These are phyloP conservation scores for Papilio demoleus DNA, from an alignment of 2,888 invertebrate species.

Conservation along the genomic window DNA sequence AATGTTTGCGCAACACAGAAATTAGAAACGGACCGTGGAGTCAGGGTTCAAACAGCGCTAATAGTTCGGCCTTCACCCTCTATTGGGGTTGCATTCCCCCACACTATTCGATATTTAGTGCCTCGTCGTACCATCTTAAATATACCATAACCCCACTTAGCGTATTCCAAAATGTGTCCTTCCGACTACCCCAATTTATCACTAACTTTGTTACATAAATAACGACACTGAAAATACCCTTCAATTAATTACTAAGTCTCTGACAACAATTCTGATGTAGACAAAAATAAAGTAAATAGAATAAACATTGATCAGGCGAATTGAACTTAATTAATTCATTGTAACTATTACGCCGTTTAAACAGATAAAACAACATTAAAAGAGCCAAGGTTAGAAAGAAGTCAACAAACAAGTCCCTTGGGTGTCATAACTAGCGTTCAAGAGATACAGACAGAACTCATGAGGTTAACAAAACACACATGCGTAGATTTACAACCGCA, in stretches of 20 bases:
- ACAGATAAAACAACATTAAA: neutral
- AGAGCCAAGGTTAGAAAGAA: slow-evolving; percentile 53
- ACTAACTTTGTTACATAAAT: slow-evolving; percentile 41
- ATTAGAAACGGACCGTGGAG: slow-evolving; percentile 63
- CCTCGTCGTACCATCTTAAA: slow-evolving; percentile 81
- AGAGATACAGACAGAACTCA: slow-evolving; percentile 76
- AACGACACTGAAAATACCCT: slow-evolving; percentile 21
- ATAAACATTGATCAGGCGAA: too few relatives aligned
- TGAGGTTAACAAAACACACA: slow-evolving; percentile 80
- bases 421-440: slow-evolving; percentile 61
- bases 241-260: neutral
- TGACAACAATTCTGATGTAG: neutral
- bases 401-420: slow-evolving; percentile 63
- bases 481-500: slow-evolving; percentile 68
- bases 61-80: slow-evolving; percentile 66
- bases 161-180: slow-evolving; percentile 59
- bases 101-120: slow-evolving; percentile 73
- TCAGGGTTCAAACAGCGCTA: slow-evolving; percentile 75
- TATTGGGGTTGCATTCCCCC: slow-evolving; percentile 59
- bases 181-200: slow-evolving; percentile 55
- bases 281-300: too few relatives aligned
- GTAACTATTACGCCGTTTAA: too few relatives aligned
- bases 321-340: neutral
- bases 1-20: slow-evolving; percentile 47
- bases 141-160: slow-evolving; percentile 70